These are phyloP conservation scores for Lordiphosa fenestrarum DNA, from an alignment of 2,888 invertebrate species.

Conservation along the genomic window DNA sequence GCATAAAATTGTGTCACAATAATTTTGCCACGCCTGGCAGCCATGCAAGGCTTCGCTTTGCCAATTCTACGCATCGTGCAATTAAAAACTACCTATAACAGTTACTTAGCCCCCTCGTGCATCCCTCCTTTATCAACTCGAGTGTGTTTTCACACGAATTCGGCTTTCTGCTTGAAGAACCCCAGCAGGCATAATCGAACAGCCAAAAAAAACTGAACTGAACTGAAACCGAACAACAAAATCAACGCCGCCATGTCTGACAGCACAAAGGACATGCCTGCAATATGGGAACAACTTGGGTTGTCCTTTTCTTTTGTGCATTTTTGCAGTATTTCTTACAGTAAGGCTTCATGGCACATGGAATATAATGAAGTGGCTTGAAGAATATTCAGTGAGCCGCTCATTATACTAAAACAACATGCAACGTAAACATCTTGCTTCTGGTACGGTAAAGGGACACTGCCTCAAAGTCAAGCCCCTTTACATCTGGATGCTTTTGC, in stretches of 20 bases:
- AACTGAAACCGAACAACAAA: conserved; percentile 62
- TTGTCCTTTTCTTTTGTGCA: conserved; percentile 9
- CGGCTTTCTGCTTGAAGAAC: conserved; percentile 16
- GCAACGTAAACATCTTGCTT: no score
- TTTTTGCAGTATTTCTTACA: conserved; percentile 7
- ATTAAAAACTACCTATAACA: conserved; percentile 57
- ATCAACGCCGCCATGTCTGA: conserved; percentile 56
- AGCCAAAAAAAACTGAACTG: conserved; percentile 15
- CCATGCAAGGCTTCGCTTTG: conserved; percentile 12
- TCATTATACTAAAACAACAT: no score
- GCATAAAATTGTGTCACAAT: conserved; percentile 78
- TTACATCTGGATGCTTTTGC: no score
- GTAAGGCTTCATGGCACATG: conserved; percentile 23
- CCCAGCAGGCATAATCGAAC: conserved; percentile 53
- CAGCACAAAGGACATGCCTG: conserved; percentile 56
- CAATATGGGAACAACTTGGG: conserved; percentile 29
- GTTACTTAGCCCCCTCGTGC: conserved; percentile 46
- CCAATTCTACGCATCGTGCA: conserved; percentile 55
- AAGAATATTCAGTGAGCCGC: no score
- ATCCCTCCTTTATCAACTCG: no score
- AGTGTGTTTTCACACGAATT: conserved; percentile 65
- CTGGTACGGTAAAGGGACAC: no score
- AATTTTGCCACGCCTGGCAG: conserved; percentile 73
- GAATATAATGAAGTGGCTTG: background rate
- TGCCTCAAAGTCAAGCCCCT: no score